Evolutionary conservation across 2,113 vertebrate genomes (phyloP).

Genomic region (Gobiocypris rarus): DNA sequence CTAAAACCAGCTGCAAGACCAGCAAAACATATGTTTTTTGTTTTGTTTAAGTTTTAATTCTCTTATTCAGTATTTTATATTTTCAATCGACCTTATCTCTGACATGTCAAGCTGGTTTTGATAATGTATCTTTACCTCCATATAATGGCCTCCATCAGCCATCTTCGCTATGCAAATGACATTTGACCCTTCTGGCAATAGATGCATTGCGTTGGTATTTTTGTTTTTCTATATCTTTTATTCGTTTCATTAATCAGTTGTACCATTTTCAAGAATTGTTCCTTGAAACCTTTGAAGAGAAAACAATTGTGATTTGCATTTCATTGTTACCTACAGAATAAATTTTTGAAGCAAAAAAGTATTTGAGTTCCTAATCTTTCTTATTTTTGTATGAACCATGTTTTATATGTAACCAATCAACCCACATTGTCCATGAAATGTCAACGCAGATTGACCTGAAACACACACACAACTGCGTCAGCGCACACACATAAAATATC

Average conservation of each 20-base stretch:
- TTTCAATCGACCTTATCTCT: conserved; percentile 22
- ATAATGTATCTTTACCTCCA: conserved; percentile 43
- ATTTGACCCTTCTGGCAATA: conserved; percentile 37
- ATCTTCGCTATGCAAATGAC: conserved; percentile 38
- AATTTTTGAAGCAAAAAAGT: conserved; percentile 6
- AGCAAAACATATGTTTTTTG: background rate
- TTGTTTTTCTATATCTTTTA: conserved; percentile 27
- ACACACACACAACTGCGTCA: background rate
- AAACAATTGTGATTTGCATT: background rate
- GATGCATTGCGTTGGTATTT: conserved; percentile 4
- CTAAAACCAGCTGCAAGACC: background rate
- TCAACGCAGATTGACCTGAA: conserved; percentile 8
- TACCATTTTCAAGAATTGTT: background rate
- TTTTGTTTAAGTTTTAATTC: background rate
- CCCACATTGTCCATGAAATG: background rate
- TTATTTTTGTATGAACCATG: background rate
- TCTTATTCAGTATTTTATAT: conserved; percentile 26
- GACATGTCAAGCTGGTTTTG: conserved; percentile 49
- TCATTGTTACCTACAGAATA: conserved; percentile 7
- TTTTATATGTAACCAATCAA: conserved; percentile 29
- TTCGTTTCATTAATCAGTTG: conserved; percentile 20
- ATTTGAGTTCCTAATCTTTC: background rate
- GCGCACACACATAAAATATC: background rate
- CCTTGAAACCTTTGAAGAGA: background rate
- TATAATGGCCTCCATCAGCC: conserved; percentile 11